Base-by-base conservation (phyloP, 2,113 vertebrate species). In the Fukomys damarensis region DNA sequence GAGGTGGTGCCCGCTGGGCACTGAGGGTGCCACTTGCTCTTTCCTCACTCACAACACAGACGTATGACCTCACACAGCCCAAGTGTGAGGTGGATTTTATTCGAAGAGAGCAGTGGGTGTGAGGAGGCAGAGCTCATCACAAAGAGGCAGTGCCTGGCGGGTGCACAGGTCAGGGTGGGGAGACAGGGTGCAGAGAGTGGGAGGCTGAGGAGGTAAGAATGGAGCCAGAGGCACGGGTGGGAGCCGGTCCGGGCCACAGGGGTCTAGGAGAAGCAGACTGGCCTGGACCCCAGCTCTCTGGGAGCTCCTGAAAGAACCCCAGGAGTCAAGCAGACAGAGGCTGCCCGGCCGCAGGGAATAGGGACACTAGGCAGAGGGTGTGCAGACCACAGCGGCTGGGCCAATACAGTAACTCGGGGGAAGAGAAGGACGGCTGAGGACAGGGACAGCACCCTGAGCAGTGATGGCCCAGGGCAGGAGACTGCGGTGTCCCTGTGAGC, bases 11-110 rank as follows among this genome's bases (percentile, higher is more conserved):
- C 72, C 38, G 24, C 24, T 3, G 2, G 72, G 41, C 41, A 5
- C 41, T 3, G 41, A 74, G 72, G 38, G 41, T 28, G 24, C 11
- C 0, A 24, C 6, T 11, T 3, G 6, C 41, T 46, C 24, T 32
- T 14, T 43, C 26, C 43, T 17, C n/a, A 8, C 74, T 52, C 28
- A 9, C 5, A 14, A 19, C 66, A 66, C 77, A 83, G 52, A 91
- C 35, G 35, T 8, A 22, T 30, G 41, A 54, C 56, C 26, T 52
- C 38, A 6, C 0, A 32, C 2, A 35, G 80, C n/a, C 24, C 20
- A 3, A 56, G 52, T 11, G 22, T 49, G 72, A 74, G 87, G 28
- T 13, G 17, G 24, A 46, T 74, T 97, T 96, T 97, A 97, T 97
- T 97, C 59, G 83, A 59, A 80, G 92, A 41, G 20, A 49, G 30